Evolutionary conservation across 2,888 invertebrate genomes (phyloP), one percentile per base, ranked within the genome.

Genomic region (Polia nebulosa): DNA sequence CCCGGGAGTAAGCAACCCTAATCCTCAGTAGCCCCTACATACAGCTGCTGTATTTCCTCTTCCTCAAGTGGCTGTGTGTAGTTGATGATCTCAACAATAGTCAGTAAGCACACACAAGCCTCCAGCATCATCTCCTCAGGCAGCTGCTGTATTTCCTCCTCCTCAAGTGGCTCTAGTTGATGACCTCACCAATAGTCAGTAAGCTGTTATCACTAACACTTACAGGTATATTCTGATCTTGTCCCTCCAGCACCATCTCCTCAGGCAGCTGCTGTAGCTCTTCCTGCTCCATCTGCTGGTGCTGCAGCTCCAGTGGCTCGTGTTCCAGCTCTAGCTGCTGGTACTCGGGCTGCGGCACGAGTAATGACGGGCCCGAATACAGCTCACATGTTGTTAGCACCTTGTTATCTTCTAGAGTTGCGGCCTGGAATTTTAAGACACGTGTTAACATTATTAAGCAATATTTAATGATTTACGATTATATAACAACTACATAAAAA

Each of bases 291-390:
- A 83, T 52, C 17, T 85, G 87, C 8, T 83, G 74, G 5, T 74
- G 63, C 1, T 79, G 66, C 27, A 78, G 39, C 34, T 83, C 82
- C 1, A 79, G 64, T 8, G 86, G 87, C 15, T 82, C 76, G 36
- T 76, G 66, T 7, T 77, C 65, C 20, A 76, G 57, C 49, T 83
- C 81, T 1, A 79, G 70, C 15, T 77, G 77, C 34, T 81, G 85
- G 61, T 78, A 79, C n/a, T 72, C 67, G 7, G 81, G 81, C 55
- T 83, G 85, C 56, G 86, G 85, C 44, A 87, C 84, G 20, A 91
- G 83, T 47, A 92, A 84, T 17, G 91, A 88, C 8, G 89, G 78
- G 2, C 88, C 89, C 1, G 90, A 72, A 85, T 88, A 90, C 60
- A 91, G 76, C 60, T 86, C 86, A 72, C 89, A 87, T 0, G 84